These are phyloP conservation scores for Rhyacichthys aspro DNA, from an alignment of 2,797 vertebrate species.

Conservation along the genomic window DNA sequence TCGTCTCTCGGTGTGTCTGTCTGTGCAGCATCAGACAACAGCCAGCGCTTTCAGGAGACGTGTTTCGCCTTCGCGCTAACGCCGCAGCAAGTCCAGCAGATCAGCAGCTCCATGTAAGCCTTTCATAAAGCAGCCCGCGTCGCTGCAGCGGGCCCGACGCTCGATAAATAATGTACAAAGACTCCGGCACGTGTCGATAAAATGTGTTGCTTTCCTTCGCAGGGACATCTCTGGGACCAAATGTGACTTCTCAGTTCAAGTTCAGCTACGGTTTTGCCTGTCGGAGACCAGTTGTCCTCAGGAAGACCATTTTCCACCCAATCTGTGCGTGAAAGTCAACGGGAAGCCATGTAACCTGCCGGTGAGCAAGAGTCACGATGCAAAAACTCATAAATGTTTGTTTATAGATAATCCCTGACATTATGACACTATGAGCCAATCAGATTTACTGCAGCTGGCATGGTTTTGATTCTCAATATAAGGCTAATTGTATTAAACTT, in stretches of 20 bases:
- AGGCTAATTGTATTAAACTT: too few relatives aligned
- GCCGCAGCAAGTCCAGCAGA: conserved; percentile 98
- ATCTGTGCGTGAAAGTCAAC: conserved; percentile 98
- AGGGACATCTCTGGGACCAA: conserved; percentile 99
- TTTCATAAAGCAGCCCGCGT: too few relatives aligned
- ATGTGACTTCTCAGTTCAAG: conserved; percentile 99
- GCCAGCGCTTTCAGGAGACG: conserved; percentile 98
- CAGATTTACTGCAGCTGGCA: too few relatives aligned
- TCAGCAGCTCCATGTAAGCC: conserved; percentile 98
- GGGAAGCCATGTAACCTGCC: conserved; percentile 98
- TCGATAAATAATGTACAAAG: conserved; percentile 30
- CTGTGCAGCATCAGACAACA: conserved; percentile 92
- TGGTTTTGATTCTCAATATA: too few relatives aligned
- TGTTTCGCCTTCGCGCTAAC: conserved; percentile 98
- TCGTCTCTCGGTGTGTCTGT: conserved; percentile 14
- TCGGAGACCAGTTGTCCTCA: conserved; percentile 99
- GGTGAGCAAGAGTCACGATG: conserved; percentile 76
- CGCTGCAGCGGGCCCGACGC: not conserved
- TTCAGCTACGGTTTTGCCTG: conserved; percentile 99
- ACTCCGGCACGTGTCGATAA: conserved; percentile 21
- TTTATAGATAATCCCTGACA: too few relatives aligned
- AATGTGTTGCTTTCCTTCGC: conserved; percentile 44
- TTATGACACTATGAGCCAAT: too few relatives aligned
- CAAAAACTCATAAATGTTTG: too few relatives aligned
- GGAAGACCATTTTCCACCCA: conserved; percentile 99